These are phyloP conservation scores for Melinaea marsaeus DNA, from an alignment of 2,888 invertebrate genomes.

Conservation along the genomic window DNA sequence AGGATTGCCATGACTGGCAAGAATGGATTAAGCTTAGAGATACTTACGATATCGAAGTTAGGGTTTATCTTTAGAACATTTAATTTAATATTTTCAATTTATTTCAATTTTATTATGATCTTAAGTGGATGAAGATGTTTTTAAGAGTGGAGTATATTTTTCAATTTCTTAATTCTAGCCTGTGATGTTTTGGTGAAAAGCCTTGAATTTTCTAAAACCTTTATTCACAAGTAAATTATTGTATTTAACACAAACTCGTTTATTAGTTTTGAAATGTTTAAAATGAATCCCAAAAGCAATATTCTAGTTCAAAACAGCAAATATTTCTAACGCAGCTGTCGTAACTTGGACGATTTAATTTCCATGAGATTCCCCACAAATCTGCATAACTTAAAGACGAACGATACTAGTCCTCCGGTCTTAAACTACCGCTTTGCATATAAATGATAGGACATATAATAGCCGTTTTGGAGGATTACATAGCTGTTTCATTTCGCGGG, in stretches of 20 bases:
- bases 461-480: constrained; percentile 30
- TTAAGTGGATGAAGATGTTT: too few relatives aligned
- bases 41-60: constrained; percentile 15
- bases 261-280: constrained; percentile 14
- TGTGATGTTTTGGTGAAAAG: too few relatives aligned
- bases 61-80: constrained; percentile 14
- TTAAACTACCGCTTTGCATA: constrained; percentile 41
- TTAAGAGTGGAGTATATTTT: too few relatives aligned
- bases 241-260: constrained; percentile 14
- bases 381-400: constrained; percentile 40
- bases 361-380: constrained; percentile 37
- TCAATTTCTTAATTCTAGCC: too few relatives aligned
- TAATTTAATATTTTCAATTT: not conserved
- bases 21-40: constrained; percentile 18
- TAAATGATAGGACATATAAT: constrained; percentile 36
- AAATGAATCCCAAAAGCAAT: constrained; percentile 16
- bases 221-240: constrained; percentile 6
- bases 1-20: constrained; percentile 24
- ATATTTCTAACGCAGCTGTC: constrained; percentile 32
- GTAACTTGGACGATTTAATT: constrained; percentile 34
- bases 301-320: constrained; percentile 10
- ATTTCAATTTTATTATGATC: too few relatives aligned
- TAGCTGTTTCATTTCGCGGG: constrained; percentile 29
- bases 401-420: constrained; percentile 30
- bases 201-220: not conserved